Evolutionary conservation across 1,140 invertebrate genomes (phyloP), one percentile per base, ranked within the genome.

Genomic region (Andrena cerasifolii): DNA sequence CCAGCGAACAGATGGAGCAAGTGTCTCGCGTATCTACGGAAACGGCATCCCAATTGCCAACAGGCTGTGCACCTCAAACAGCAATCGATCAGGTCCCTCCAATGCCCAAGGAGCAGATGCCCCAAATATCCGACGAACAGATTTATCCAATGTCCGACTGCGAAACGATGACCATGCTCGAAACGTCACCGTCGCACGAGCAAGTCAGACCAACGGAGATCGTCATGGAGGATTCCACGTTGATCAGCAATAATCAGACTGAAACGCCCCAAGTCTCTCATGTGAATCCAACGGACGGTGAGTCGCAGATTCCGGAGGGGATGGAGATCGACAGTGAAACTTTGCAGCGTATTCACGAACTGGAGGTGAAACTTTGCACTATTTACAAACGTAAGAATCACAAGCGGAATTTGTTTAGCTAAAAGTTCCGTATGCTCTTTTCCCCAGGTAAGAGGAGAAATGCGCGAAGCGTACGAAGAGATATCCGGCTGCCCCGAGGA

Each of bases 311-410:
- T 68, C 88, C 91, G 1, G 91, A 92, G 76, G 91, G 88, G 63
- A 92, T 93, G 89, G 92, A 92, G 62, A 92, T 93, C 36, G 91
- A 93, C 47, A 92, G 88, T 40, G 91, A 92, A 73, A 93, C 91
- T 0, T 82, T 93, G 18, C 91, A 92, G 67, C 90, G 90, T 56
- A 93, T 93, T 74, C 91, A 93, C 47, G 91, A 92, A 68, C 84
- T 93, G 49, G 92, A 92, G 85, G 91, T 56, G 31, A 73, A 6
- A 40, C 18, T 72, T 40, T 58, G 31, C 45, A 49, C 6, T n/a
- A 49, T 70, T 36, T 66, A 24, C 28, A 56, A 67, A 66, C 16
- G 63, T 40, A 3, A 26, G 26, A 33, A 74, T 31, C n/a, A 24
- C 43, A 56, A 45, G 40, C 4, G 54, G 21, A 75, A 24, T 16